phyloP scores from a whole-genome alignment of 2,113 vertebrate species.

The Catharus bicknelli region DNA sequence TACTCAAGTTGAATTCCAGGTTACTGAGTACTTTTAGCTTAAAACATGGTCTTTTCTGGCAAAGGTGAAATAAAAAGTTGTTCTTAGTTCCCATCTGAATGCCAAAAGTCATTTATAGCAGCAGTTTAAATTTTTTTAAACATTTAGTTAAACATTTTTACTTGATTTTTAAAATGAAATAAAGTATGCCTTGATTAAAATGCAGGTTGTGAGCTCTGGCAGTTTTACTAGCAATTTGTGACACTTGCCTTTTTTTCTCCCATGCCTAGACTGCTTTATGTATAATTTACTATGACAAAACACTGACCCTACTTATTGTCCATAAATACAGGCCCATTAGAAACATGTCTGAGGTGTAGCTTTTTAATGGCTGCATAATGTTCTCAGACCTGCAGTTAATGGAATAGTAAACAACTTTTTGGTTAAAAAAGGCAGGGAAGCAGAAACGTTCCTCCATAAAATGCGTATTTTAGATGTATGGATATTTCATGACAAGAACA shows the following conservation, averaged over 20 bases:
- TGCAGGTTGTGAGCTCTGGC: background rate
- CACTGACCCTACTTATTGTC: background rate
- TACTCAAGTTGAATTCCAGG: background rate
- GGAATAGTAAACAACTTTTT: slow-evolving; percentile 36
- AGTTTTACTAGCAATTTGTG: slow-evolving; percentile 15
- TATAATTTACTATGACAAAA: slow-evolving; percentile 39
- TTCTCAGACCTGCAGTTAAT: background rate
- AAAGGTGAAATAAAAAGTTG: background rate
- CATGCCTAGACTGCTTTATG: background rate
- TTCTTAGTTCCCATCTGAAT: background rate
- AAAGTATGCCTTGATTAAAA: slow-evolving; percentile 21
- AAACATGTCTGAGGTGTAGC: slow-evolving; percentile 7
- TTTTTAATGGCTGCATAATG: slow-evolving; percentile 29
- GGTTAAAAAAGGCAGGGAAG: background rate
- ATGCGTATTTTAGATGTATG: background rate
- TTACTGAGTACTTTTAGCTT: background rate
- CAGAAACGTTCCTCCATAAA: background rate
- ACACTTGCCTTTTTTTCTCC: background rate
- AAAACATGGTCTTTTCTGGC: background rate
- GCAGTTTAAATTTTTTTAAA: background rate
- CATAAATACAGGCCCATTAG: slow-evolving; percentile 19
- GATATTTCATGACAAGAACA: background rate
- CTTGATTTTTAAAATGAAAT: slow-evolving; percentile 1
- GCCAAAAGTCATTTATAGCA: background rate
- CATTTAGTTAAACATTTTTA: background rate